A percentile compares a stretch with the other conserved stretches of the same genome.
phyloP scores from a whole-genome alignment of 37 sponge, comb jelly and placozoan genomes.

The Lycopodina hypogea region DNA sequence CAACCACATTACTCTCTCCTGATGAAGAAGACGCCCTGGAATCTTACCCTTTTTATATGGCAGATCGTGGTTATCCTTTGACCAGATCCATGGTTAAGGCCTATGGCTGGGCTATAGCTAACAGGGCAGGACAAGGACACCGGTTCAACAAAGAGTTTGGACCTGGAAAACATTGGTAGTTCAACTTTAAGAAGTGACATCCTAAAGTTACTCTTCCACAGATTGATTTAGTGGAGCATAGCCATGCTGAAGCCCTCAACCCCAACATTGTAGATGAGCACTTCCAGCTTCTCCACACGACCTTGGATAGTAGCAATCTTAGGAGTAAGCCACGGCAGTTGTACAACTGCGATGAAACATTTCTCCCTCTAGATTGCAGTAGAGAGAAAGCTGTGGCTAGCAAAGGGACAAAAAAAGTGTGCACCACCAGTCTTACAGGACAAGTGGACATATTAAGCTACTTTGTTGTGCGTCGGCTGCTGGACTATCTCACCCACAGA shows the following conservation, averaged over 20 bases:
- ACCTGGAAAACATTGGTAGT: slow-evolving; percentile 10
- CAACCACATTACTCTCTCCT: not conserved
- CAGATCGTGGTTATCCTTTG: slow-evolving; percentile 12
- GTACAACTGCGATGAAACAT: slow-evolving; percentile 27
- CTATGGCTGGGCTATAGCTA: slow-evolving; percentile 2
- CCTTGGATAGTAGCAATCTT: slow-evolving; percentile 13
- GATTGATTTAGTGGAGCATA: not conserved
- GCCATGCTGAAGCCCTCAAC: slow-evolving; percentile 1
- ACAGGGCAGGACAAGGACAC: not conserved
- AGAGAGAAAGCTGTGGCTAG: slow-evolving; percentile 2
- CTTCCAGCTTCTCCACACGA: slow-evolving; percentile 3
- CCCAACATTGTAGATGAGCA: not conserved
- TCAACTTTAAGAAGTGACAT: slow-evolving; percentile 1
- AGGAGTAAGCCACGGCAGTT: not conserved
- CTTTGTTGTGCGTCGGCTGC: slow-evolving; percentile 17
- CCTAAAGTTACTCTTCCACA: slow-evolving; percentile 6
- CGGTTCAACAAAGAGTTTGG: not conserved
- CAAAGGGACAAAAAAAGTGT: not conserved
- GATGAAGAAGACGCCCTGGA: not conserved
- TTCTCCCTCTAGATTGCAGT: slow-evolving; percentile 1
- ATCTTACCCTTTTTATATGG: slow-evolving; percentile 8
- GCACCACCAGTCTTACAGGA: not conserved
- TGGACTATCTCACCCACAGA: slow-evolving; percentile 2
- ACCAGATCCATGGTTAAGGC: not conserved
- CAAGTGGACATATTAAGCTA: slow-evolving; percentile 12